Percentiles rank a stretch among this genome's conserved stretches.
phyloP scores from a whole-genome alignment of 2,113 vertebrate species.

The Neoarius graeffei region DNA sequence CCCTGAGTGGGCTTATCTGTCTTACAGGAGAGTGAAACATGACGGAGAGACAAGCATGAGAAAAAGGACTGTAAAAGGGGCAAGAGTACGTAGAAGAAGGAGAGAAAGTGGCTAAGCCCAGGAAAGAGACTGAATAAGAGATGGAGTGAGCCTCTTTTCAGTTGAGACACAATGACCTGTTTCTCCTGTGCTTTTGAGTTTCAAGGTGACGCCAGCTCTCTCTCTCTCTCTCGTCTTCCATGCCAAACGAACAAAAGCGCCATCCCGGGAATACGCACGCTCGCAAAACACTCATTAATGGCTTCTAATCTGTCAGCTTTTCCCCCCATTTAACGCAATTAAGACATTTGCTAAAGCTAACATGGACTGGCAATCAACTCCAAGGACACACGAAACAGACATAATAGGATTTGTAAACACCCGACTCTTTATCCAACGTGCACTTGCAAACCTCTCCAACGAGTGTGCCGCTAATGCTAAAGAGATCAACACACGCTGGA shows the following conservation, averaged over 20 bases:
- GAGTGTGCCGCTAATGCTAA: slow-evolving; percentile 28
- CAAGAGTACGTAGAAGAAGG: slow-evolving; percentile 50
- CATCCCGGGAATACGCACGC: slow-evolving; percentile 71
- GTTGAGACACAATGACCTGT: slow-evolving; percentile 68
- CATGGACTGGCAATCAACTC: slow-evolving; percentile 68
- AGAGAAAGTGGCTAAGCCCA: slow-evolving; percentile 53
- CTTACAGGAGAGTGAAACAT: slow-evolving; percentile 54
- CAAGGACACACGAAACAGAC: slow-evolving; percentile 74
- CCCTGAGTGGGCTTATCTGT: slow-evolving; percentile 77
- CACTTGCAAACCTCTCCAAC: slow-evolving; percentile 13
- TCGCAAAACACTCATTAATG: slow-evolving; percentile 73
- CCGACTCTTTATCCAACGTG: slow-evolving; percentile 37
- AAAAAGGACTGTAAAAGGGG: slow-evolving; percentile 52
- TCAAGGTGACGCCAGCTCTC: slow-evolving; percentile 72
- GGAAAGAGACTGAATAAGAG: slow-evolving; percentile 20
- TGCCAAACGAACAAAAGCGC: slow-evolving; percentile 74
- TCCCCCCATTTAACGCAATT: slow-evolving; percentile 77
- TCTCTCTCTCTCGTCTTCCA: slow-evolving; percentile 50
- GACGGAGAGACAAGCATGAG: slow-evolving; percentile 19
- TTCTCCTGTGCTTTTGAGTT: slow-evolving; percentile 67
- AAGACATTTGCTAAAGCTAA: slow-evolving; percentile 78
- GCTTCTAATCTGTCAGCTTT: slow-evolving; percentile 73
- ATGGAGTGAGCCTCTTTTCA: slow-evolving; percentile 58
- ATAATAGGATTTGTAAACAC: slow-evolving; percentile 65
- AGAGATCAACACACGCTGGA: slow-evolving; percentile 42